A percentile compares a stretch with the other conserved stretches of the same genome.
phyloP scores from a whole-genome alignment of 2,113 vertebrate genomes.

The Ammodramus savannarum region DNA sequence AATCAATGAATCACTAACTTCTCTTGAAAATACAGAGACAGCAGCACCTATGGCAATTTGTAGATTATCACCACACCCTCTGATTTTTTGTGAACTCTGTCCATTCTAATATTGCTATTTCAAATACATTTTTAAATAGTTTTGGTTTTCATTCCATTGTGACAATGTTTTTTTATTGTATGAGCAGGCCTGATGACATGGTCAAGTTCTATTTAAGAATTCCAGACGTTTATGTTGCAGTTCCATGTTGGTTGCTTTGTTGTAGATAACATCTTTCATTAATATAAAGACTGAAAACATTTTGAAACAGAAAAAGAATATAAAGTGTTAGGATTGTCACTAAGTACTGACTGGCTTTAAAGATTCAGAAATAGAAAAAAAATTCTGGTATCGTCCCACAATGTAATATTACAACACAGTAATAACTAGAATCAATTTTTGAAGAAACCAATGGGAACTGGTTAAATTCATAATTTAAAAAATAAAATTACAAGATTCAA shows the following conservation, averaged over 20 bases:
- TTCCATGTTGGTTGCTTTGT: background rate
- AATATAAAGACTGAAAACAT: background rate
- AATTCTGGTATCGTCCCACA: rapidly evolving
- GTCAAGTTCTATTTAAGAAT: background rate
- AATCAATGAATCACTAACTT: background rate
- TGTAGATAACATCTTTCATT: background rate
- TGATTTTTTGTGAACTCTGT: background rate
- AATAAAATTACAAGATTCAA: background rate
- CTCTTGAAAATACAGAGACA: background rate
- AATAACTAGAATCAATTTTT: background rate
- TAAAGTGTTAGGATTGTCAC: background rate
- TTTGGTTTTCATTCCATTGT: background rate
- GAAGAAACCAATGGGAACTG: background rate
- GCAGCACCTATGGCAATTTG: background rate
- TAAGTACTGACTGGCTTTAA: background rate
- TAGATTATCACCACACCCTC: background rate
- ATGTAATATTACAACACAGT: background rate
- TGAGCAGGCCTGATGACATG: background rate
- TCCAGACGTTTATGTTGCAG: background rate
- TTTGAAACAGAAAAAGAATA: background rate
- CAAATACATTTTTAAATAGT: background rate
- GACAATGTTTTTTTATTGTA: background rate
- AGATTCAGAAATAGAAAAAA: background rate
- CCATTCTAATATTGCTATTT: background rate
- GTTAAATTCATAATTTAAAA: background rate